Conservation (phyloP, 92 coral and sea anemone species). For the Parazoanthus swiftii region DNA sequence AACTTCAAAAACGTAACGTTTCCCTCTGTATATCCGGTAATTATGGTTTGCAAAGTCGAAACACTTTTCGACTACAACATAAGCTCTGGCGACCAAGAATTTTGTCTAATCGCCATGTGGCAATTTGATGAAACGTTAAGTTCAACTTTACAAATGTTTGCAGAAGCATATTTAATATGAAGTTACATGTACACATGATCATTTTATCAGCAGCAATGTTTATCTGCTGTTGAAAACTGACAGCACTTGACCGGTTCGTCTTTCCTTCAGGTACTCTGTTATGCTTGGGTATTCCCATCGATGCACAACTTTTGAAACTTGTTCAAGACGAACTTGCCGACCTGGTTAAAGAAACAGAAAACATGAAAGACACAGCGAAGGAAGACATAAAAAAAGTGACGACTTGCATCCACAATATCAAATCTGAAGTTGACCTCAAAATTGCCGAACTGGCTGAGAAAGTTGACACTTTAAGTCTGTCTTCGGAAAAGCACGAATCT, state of each 20-base stretch:
- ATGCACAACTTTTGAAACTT: constrained; percentile 71
- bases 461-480: not conserved
- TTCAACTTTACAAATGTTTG: no score
- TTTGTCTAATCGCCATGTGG: no score
- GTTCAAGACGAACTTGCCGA: constrained; percentile 57
- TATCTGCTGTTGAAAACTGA: not conserved
- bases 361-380: constrained; percentile 33
- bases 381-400: constrained; percentile 59
- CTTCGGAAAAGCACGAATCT: constrained; percentile 6
- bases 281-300: constrained; percentile 78
- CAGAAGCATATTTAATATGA: no score
- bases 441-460: constrained; percentile 6
- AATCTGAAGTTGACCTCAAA: constrained; percentile 48
- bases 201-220: not conserved
- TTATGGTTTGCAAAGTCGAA: no score
- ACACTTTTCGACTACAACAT: no score
- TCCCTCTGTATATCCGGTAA: no score
- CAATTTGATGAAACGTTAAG: no score
- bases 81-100: no score
- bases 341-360: constrained; percentile 46
- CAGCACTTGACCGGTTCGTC: not conserved
- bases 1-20: no score
- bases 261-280: constrained; percentile 64
- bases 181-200: no score
- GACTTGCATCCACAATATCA: constrained; percentile 48